Base-by-base conservation (phyloP, 2,797 vertebrate genomes). In the Neomorphus geoffroyi region DNA sequence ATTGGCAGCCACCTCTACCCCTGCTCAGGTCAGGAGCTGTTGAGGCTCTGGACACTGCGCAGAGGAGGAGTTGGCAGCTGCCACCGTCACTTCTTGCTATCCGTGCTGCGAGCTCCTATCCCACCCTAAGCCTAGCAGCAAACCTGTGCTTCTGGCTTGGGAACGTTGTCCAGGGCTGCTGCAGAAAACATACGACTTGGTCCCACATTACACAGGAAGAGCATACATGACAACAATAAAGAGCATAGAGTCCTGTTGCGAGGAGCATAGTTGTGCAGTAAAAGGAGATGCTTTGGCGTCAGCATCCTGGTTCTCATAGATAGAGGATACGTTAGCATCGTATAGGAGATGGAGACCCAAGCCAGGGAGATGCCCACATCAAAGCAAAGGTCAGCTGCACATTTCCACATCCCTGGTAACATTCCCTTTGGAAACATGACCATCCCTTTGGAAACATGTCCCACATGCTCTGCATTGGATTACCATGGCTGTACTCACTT, bases 251-350 rank as follows among this genome's bases (percentile, higher is more conserved):
- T 46, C 62, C 50, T 23, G 19, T 28, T n/a, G 73, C 60, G 30
- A 81, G n/a, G 18, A 67, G 23, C 35, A 27, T 1, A 7, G 43
- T 0, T 50, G 24, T 39, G 54, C 7, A 35, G 37, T 11, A 56
- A 80, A 56, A 84, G 54, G 24, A 81, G 61, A 53, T 30, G 27
- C 51, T 79, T 11, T 79, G 80, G 37, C 10, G 1, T 33, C 51
- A 30, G 56, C 56, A 69, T 30, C 21, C 23, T 43, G 30, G 26
- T 58, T 84, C 3, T 1, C 1, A 0, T 1, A 57, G 48, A 27
- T 0, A 45, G 22, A 51, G 19, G 35, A 33, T 48, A 67, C 8
- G 2, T 33, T 35, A 82, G n/a, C 0, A 0, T 14, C 26, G n/a
- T n/a, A 62, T 8, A 1, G 54, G 46, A 83, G n/a, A 24, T 7